Conservation (phyloP, 2,888 invertebrate species). For the Macroteleia sp. region DNA sequence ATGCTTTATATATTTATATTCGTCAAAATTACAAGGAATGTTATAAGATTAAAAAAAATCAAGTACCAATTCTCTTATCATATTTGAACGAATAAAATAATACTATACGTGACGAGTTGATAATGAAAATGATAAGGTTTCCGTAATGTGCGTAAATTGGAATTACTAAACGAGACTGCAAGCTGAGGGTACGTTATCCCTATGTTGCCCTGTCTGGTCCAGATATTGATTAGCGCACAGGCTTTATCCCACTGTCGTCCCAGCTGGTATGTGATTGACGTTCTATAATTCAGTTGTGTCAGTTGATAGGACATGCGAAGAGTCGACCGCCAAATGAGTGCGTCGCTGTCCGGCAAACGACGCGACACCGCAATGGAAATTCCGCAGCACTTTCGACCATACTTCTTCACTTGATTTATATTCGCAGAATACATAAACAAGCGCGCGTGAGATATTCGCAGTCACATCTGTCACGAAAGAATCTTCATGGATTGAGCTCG, state of each 20-base stretch:
- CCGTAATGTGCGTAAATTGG: constrained; percentile 5
- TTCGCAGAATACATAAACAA: constrained; percentile 35
- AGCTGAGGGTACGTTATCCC: constrained; percentile 22
- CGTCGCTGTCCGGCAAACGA: constrained; percentile 38
- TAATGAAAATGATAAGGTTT: constrained; percentile 14
- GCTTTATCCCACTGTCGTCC: constrained; percentile 61
- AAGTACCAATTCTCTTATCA: no score
- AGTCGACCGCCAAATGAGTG: constrained; percentile 53
- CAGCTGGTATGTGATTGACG: constrained; percentile 71
- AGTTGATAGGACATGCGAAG: constrained; percentile 74
- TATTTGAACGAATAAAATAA: no score
- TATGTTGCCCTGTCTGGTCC: constrained; percentile 62
- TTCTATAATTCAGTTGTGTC: constrained; percentile 77
- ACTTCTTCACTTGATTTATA: constrained; percentile 55
- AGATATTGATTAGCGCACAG: constrained; percentile 72
- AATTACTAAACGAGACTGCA: constrained; percentile 26
- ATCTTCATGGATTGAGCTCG: constrained; percentile 1
- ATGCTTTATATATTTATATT: no score
- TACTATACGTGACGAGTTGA: constrained; percentile 16
- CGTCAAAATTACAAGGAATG: no score
- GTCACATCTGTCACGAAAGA: constrained; percentile 19
- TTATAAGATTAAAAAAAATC: no score
- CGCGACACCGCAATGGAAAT: constrained; percentile 33
- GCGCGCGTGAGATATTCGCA: constrained; percentile 12
- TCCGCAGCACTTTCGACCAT: constrained; percentile 24